Percentiles rank a stretch among this genome's conserved stretches.
These are phyloP conservation scores for Apostichopus parvimensis DNA, from an alignment of 35 echinoderm and acorn worm genomes.

Conservation along the genomic window DNA sequence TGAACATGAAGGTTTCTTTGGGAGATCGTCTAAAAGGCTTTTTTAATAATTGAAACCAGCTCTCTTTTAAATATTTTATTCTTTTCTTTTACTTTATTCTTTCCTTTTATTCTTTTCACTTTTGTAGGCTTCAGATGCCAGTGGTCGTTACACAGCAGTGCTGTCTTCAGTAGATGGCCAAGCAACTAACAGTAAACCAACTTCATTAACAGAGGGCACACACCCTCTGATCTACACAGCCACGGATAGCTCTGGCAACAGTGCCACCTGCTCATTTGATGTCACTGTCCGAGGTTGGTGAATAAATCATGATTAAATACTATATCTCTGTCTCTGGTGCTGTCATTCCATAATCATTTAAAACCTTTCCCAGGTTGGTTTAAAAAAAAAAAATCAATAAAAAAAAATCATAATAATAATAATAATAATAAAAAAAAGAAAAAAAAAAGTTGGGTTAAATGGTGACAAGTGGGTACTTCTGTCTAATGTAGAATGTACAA, in stretches of 20 bases:
- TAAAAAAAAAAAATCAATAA: no score
- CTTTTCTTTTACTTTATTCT: background rate
- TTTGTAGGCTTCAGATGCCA: constrained; percentile 35
- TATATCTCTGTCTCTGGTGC: no score
- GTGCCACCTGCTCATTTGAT: constrained; percentile 53
- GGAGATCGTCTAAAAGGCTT: background rate
- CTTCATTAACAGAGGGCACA: constrained; percentile 7
- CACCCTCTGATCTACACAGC: constrained; percentile 48
- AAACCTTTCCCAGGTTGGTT: no score
- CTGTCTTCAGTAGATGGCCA: background rate
- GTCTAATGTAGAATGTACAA: no score
- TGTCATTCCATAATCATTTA: no score
- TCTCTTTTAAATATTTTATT: background rate
- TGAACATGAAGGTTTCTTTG: no score
- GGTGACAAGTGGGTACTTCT: no score
- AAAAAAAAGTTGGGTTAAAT: no score
- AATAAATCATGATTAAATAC: background rate
- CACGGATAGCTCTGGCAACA: constrained; percentile 56
- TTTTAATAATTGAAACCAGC: background rate
- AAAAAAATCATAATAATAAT: no score
- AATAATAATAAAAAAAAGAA: no score
- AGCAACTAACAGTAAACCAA: background rate
- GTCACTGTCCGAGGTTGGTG: constrained; percentile 51
- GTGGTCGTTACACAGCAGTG: constrained; percentile 34
- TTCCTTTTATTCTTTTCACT: background rate